A percentile compares a stretch with the other conserved stretches of the same genome.
Conservation (phyloP, 2,113 vertebrate species). For the Synodontis membranacea region DNA sequence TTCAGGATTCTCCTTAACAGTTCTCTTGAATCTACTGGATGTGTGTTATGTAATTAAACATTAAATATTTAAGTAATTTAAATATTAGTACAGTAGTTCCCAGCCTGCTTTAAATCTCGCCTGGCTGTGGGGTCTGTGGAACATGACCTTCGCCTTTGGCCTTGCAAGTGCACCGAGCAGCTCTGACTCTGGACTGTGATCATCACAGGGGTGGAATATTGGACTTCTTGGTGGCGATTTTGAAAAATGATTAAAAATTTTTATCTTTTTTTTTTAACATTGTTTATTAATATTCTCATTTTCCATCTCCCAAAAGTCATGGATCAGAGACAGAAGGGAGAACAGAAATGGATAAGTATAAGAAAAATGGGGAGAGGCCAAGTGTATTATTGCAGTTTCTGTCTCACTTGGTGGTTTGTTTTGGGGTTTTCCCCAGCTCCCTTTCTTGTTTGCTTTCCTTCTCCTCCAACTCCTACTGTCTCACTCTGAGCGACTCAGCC, state of each 20-base stretch:
- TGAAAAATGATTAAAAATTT: conserved; percentile 35
- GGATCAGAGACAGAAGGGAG: neutral
- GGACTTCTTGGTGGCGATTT: conserved; percentile 47
- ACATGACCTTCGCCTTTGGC: conserved; percentile 54
- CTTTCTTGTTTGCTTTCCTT: neutral
- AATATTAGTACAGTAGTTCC: neutral
- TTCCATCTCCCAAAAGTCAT: conserved; percentile 5
- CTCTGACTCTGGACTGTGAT: conserved; percentile 24
- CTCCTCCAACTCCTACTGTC: conserved; percentile 8
- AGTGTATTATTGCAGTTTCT: conserved; percentile 10
- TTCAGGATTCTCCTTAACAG: neutral
- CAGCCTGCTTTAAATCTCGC: neutral
- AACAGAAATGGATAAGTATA: neutral
- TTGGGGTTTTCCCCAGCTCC: conserved; percentile 11
- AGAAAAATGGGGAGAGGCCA: neutral
- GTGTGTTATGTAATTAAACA: neutral
- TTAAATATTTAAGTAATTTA: neutral
- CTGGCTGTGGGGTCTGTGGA: neutral
- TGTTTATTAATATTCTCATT: neutral
- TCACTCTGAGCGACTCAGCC: neutral
- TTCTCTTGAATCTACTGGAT: neutral
- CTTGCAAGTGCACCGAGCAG: conserved; percentile 46
- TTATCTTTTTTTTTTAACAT: neutral
- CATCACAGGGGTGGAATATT: conserved; percentile 64
- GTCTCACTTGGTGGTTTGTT: neutral